Percentiles rank a stretch among this genome's conserved stretches.
These are phyloP conservation scores for Microctenopoma stevenorrisi DNA, from an alignment of 2,797 vertebrate genomes.

Conservation along the genomic window DNA sequence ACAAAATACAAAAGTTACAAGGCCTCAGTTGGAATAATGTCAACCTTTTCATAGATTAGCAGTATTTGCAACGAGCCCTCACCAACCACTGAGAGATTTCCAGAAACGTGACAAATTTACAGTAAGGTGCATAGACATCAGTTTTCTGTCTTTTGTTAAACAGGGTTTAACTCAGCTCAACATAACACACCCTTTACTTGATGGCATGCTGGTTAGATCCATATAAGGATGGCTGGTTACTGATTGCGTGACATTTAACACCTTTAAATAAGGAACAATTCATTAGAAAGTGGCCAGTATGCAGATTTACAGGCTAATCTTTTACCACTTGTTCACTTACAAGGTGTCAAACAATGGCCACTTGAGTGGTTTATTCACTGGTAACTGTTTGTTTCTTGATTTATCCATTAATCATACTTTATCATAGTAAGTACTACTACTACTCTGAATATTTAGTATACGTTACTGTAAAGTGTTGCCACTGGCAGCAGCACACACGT, in stretches of 20 bases:
- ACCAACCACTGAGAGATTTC: background rate
- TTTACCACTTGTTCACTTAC: background rate
- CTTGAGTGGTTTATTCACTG: background rate
- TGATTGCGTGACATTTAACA: slow-evolving; percentile 1
- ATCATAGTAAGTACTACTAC: too few relatives aligned
- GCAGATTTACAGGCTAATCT: background rate
- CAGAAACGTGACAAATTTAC: background rate
- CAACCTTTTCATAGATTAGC: background rate
- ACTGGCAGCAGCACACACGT: background rate
- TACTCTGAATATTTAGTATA: background rate
- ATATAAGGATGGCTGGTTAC: background rate
- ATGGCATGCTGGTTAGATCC: too few relatives aligned
- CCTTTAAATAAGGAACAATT: slow-evolving; percentile 21
- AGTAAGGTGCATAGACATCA: background rate
- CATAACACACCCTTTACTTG: background rate
- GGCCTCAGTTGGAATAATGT: background rate
- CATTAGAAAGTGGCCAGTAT: slow-evolving; percentile 6
- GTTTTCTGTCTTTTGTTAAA: background rate
- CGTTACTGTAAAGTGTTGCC: background rate
- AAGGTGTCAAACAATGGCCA: background rate
- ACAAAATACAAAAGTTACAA: slow-evolving; percentile 20
- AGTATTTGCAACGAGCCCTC: background rate
- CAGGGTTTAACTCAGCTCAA: background rate
- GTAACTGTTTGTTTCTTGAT: background rate
- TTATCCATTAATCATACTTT: too few relatives aligned